Evolutionary conservation across 1,140 invertebrate species (phyloP).

Genomic region (Polyergus mexicanus): DNA sequence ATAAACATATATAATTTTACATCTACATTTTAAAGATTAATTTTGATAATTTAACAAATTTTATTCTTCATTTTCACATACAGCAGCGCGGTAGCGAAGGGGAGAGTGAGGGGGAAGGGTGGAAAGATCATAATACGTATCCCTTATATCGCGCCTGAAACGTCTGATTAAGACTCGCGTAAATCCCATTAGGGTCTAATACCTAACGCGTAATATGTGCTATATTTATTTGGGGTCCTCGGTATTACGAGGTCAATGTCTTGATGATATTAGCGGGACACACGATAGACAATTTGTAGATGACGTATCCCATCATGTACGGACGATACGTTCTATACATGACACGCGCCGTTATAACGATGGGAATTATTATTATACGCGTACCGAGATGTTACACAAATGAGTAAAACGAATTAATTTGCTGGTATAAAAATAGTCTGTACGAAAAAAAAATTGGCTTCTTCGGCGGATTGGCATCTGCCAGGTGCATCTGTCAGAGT

Average conservation of each 20-base stretch:
- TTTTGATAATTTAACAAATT: background rate
- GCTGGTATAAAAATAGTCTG: background rate
- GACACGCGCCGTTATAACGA: background rate
- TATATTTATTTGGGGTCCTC: conserved; percentile 65
- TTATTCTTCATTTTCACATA: background rate
- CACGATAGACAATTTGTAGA: conserved; percentile 55
- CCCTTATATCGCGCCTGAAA: conserved; percentile 47
- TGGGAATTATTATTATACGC: background rate
- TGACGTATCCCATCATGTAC: conserved; percentile 35
- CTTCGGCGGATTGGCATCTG: too few relatives aligned
- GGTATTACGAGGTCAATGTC: conserved; percentile 52
- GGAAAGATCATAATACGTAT: conserved; percentile 48
- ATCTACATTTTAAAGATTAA: background rate
- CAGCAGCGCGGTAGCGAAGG: background rate
- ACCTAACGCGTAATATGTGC: conserved; percentile 67
- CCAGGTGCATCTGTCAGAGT: too few relatives aligned
- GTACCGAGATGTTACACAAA: background rate
- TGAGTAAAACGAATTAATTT: conserved; percentile 9
- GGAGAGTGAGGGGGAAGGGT: too few relatives aligned
- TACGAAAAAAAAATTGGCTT: background rate
- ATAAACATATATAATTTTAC: background rate
- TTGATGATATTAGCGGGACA: conserved; percentile 62
- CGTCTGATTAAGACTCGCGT: conserved; percentile 72
- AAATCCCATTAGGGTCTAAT: conserved; percentile 72
- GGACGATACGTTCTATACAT: conserved; percentile 24